Conservation (phyloP, 2,888 invertebrate species). For the Myopa testacea region DNA sequence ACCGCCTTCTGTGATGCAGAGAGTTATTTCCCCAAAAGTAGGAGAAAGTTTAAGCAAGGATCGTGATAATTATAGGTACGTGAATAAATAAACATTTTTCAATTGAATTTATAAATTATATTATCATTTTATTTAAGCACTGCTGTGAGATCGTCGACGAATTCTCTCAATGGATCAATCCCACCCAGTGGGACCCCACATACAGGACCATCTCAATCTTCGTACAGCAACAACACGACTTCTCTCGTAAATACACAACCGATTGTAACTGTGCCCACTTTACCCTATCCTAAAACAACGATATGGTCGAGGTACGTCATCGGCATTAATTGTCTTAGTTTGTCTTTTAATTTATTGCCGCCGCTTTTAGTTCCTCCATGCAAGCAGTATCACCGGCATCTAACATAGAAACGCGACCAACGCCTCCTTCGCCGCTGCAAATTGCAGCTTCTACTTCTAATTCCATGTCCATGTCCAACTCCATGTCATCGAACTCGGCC, state of each 20-base stretch:
- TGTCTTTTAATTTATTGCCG: neutral
- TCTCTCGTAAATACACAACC: conserved; percentile 44
- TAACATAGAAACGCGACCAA: conserved; percentile 70
- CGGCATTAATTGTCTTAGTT: neutral
- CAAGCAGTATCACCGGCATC: conserved; percentile 68
- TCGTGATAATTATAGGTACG: conserved; percentile 87
- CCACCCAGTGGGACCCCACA: neutral
- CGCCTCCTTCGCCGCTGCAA: conserved; percentile 69
- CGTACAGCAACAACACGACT: conserved; percentile 31
- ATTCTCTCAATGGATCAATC: conserved; percentile 22
- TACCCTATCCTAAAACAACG: conserved; percentile 60
- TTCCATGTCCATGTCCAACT: conserved; percentile 46
- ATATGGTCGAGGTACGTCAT: conserved; percentile 55
- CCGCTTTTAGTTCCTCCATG: conserved; percentile 48
- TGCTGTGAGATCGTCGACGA: conserved; percentile 23
- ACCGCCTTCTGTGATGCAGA: conserved; percentile 68
- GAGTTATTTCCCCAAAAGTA: conserved; percentile 80
- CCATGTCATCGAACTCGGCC: conserved; percentile 71
- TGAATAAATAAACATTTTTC: neutral
- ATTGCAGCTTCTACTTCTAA: conserved; percentile 41
- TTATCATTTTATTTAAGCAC: neutral
- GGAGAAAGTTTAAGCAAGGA: conserved; percentile 84
- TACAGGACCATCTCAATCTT: conserved; percentile 10
- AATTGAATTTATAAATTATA: neutral
- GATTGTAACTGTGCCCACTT: conserved; percentile 55